These are phyloP conservation scores for Tetramorium bicarinatum DNA, from an alignment of 2,888 invertebrate species.

Conservation along the genomic window DNA sequence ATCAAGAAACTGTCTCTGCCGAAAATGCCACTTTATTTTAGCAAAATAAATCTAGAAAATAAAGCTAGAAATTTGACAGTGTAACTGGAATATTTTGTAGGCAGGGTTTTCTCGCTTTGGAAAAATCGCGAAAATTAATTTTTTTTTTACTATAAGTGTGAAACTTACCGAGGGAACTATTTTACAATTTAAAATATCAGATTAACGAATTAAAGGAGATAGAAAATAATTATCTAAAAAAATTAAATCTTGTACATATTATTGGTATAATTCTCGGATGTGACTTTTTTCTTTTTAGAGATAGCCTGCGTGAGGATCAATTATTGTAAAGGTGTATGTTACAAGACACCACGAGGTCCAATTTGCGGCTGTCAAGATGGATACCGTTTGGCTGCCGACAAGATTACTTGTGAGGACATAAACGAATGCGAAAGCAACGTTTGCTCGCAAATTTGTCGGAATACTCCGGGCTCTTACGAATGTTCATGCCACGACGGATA, in stretches of 20 bases:
- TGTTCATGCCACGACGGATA: slow-evolving; percentile 90
- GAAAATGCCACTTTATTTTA: neutral
- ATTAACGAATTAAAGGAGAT: neutral
- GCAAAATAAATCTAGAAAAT: too few species aligned
- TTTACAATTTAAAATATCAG: neutral
- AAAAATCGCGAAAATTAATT: neutral
- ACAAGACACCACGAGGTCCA: slow-evolving; percentile 90
- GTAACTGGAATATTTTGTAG: neutral
- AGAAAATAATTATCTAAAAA: neutral
- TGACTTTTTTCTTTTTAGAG: slow-evolving; percentile 77
- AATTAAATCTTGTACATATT: neutral
- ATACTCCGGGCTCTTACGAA: slow-evolving; percentile 87
- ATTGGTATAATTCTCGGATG: neutral
- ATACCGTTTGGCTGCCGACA: slow-evolving; percentile 87
- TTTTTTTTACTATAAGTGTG: neutral
- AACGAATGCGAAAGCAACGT: slow-evolving; percentile 90
- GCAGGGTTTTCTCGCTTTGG: neutral
- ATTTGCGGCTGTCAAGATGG: slow-evolving; percentile 90
- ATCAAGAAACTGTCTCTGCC: neutral
- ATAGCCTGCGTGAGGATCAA: slow-evolving; percentile 86
- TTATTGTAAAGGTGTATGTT: slow-evolving; percentile 89
- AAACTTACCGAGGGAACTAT: neutral
- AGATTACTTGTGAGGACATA: slow-evolving; percentile 89
- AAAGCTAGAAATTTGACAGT: neutral
- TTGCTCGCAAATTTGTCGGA: slow-evolving; percentile 90